Evolutionary conservation across 1,140 invertebrate species (phyloP), one percentile per base, ranked within the genome.

Genomic region (Ectropis grisescens): DNA sequence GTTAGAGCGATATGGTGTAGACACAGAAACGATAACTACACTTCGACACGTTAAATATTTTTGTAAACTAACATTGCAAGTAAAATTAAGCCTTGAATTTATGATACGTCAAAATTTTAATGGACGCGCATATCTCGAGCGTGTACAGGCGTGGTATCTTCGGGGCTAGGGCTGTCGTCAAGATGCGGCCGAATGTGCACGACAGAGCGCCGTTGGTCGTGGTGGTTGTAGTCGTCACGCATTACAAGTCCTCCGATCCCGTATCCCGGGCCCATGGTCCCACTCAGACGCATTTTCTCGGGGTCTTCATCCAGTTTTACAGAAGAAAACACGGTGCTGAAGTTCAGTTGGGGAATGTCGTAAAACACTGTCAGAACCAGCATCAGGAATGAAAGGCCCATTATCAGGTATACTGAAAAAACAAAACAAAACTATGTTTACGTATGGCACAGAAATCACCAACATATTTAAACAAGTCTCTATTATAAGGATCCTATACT

Each of bases 271-370:
- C 74, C 68, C 47, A 82, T 65, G 13, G 82, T 60, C 34, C 82
- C 58, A 49, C 82, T 80, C 47, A 89, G 69, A 11, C 87, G 81
- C 64, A 89, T 83, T 55, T 88, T 88, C 51, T 89, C 88, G 0
- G 87, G 86, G 40, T 88, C 87, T 2, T 82, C 52, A 59, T 87
- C 84, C 23, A 90, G 87, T 29, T 87, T 88, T 50, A 87, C 85
- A 15, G 90, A 83, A 37, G 90, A 86, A 62, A 94, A 93, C 15
- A 92, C 85, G 25, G 89, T 84, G 29, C 91, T 91, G 14, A 95
- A 76, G 67, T 95, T 94, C 44, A 95, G 82, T 82, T 95, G 91
- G 6, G 93, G 93, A 41, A 95, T 93, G 59, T 94, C 92, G 69
- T 94, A 93, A 69, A 94, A 90, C 1, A 94, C 89, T 0, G 91